Evolutionary conservation across 1,140 invertebrate genomes (phyloP).

Genomic region (Drosophila mayri): DNA sequence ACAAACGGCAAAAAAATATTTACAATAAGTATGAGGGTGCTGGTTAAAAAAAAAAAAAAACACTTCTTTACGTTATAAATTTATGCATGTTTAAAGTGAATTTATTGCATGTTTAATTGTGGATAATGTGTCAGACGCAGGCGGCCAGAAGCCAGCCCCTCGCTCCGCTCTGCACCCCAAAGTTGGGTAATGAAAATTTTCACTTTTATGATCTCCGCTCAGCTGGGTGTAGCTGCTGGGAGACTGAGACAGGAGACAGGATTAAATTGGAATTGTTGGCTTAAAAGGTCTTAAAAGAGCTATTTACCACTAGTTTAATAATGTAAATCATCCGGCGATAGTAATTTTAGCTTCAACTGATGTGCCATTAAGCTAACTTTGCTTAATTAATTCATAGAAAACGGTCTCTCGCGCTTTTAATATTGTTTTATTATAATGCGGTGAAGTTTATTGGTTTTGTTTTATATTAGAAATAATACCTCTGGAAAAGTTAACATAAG

Average conservation of each 20-base stretch:
- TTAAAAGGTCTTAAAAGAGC: conserved; percentile 8
- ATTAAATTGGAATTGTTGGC: conserved; percentile 14
- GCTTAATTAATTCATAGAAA: neutral
- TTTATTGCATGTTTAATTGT: conserved; percentile 76
- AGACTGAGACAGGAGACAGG: conserved; percentile 23
- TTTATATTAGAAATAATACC: neutral
- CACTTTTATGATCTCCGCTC: conserved; percentile 61
- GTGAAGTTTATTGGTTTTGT: neutral
- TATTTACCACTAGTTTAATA: conserved; percentile 11
- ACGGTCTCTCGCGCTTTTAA: no score
- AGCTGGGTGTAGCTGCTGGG: conserved; percentile 18
- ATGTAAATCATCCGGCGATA: neutral
- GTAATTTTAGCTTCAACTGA: neutral
- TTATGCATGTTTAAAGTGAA: conserved; percentile 71
- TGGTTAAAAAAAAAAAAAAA: conserved; percentile 30
- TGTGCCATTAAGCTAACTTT: neutral
- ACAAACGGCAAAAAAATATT: conserved; percentile 48
- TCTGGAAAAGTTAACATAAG: neutral
- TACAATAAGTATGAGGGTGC: conserved; percentile 1
- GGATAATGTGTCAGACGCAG: conserved; percentile 52
- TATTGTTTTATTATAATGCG: no score
- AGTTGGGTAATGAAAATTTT: conserved; percentile 50
- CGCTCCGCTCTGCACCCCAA: neutral
- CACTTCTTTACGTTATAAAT: conserved; percentile 53
- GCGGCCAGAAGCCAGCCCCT: neutral